Conservation (phyloP, 2,888 invertebrate species). For the Eurytoma californica region DNA sequence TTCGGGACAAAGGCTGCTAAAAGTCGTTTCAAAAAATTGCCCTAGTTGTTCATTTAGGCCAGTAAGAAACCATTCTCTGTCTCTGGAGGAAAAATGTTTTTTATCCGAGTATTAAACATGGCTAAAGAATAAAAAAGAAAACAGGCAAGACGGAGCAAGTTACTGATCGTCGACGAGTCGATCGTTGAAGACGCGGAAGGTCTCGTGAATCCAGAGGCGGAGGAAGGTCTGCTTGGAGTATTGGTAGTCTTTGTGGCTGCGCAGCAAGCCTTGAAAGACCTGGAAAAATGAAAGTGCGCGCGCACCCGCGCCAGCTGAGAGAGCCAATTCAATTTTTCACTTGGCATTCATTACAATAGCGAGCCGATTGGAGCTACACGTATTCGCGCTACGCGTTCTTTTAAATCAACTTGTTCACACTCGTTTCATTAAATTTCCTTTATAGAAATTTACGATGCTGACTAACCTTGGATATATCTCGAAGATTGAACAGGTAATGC, state of each 20-base stretch:
- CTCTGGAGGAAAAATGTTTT: slow-evolving; percentile 75
- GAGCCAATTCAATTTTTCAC: slow-evolving; percentile 18
- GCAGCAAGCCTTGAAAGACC: slow-evolving; percentile 85
- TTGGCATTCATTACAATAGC: slow-evolving; percentile 30
- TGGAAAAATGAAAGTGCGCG: slow-evolving; percentile 61
- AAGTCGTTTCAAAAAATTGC: slow-evolving; percentile 87
- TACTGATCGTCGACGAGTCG: slow-evolving; percentile 86
- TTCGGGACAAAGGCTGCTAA: slow-evolving; percentile 86
- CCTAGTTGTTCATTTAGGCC: slow-evolving; percentile 85
- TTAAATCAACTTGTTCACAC: background rate
- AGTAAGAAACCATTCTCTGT: slow-evolving; percentile 85
- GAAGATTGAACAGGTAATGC: slow-evolving; percentile 91
- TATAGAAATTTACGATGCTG: no score
- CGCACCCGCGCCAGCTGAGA: background rate
- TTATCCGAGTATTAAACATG: no score
- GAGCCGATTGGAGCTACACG: slow-evolving; percentile 2
- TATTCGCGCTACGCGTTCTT: background rate
- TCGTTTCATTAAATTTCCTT: background rate
- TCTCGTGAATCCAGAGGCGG: slow-evolving; percentile 91
- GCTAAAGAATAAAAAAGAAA: slow-evolving; percentile 1
- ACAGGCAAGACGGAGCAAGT: slow-evolving; percentile 53
- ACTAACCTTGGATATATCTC: slow-evolving; percentile 93
- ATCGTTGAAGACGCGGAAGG: slow-evolving; percentile 89
- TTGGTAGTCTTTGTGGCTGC: slow-evolving; percentile 86
- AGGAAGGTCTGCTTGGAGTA: slow-evolving; percentile 83